These are phyloP conservation scores for Drosophila melanocephala DNA, from an alignment of 2,888 invertebrate genomes.

Conservation along the genomic window DNA sequence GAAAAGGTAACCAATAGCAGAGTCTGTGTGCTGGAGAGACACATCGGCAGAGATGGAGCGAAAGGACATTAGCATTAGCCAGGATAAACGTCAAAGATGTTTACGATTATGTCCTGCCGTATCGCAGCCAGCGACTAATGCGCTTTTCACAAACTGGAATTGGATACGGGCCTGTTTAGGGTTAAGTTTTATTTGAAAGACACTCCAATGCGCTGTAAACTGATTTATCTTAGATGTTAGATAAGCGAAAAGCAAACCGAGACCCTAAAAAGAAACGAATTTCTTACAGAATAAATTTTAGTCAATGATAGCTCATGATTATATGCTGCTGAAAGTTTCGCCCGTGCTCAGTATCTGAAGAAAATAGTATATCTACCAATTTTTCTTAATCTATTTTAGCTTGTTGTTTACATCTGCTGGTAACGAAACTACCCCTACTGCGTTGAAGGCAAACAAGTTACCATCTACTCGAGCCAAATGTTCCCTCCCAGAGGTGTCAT, in stretches of 20 bases:
- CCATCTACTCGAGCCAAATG: constrained; percentile 22
- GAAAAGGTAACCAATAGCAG: constrained; percentile 45
- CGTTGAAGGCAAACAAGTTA: background rate
- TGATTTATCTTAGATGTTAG: constrained; percentile 48
- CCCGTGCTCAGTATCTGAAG: constrained; percentile 12
- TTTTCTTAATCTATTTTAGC: background rate
- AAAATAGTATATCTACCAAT: background rate
- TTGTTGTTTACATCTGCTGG: background rate
- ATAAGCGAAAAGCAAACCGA: constrained; percentile 23
- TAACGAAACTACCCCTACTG: constrained; percentile 16
- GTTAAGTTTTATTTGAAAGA: constrained; percentile 37
- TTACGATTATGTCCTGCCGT: constrained; percentile 66
- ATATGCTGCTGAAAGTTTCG: background rate
- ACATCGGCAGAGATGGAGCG: constrained; percentile 12
- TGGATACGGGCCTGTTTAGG: constrained; percentile 21
- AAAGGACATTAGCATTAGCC: constrained; percentile 71
- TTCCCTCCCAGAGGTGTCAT: constrained; percentile 67
- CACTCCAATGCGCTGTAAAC: constrained; percentile 38
- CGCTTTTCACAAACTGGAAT: constrained; percentile 48
- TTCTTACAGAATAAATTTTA: background rate
- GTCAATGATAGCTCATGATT: background rate
- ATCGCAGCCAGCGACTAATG: constrained; percentile 60
- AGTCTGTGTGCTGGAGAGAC: background rate
- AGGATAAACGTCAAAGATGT: constrained; percentile 74
- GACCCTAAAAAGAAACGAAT: constrained; percentile 4